Evolutionary conservation across 92 coral and sea anemone genomes (phyloP).

Genomic region (Virgularia gustaviana): DNA sequence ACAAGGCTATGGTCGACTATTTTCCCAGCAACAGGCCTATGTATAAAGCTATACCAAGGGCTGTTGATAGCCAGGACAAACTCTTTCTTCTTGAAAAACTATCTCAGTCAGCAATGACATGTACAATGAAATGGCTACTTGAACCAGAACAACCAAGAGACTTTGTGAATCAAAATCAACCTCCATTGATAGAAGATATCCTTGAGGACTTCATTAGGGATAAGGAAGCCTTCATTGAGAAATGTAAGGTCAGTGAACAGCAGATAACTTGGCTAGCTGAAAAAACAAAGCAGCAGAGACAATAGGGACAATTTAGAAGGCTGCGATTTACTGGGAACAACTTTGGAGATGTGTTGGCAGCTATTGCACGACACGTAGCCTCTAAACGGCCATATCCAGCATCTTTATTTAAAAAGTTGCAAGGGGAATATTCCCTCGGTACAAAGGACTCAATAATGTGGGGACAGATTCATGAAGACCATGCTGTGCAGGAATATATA

Average conservation of each 20-base stretch:
- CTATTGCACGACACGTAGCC: slow-evolving; percentile 10
- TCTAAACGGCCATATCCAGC: slow-evolving; percentile 27
- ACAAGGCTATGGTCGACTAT: slow-evolving; percentile 22
- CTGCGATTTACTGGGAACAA: slow-evolving; percentile 27
- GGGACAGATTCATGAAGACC: slow-evolving; percentile 43
- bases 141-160: slow-evolving; percentile 13
- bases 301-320: slow-evolving; percentile 37
- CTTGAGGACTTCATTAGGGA: slow-evolving; percentile 30
- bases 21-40: slow-evolving; percentile 29
- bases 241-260: slow-evolving; percentile 37
- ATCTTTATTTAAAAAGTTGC: slow-evolving; percentile 21
- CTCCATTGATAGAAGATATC: slow-evolving; percentile 21
- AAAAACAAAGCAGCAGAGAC: slow-evolving; percentile 30
- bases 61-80: background rate
- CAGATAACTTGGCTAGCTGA: slow-evolving; percentile 37
- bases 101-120: background rate
- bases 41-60: slow-evolving; percentile 33
- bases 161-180: slow-evolving; percentile 5
- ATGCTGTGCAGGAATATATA: slow-evolving; percentile 3
- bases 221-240: slow-evolving; percentile 14
- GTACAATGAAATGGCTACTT: slow-evolving; percentile 28
- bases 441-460: slow-evolving; percentile 36
- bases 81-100: slow-evolving; percentile 25
- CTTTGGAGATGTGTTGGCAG: slow-evolving; percentile 28
- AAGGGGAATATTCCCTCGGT: slow-evolving; percentile 24